phyloP scores from a whole-genome alignment of 2,113 vertebrate genomes.

The Propithecus coquereli region DNA sequence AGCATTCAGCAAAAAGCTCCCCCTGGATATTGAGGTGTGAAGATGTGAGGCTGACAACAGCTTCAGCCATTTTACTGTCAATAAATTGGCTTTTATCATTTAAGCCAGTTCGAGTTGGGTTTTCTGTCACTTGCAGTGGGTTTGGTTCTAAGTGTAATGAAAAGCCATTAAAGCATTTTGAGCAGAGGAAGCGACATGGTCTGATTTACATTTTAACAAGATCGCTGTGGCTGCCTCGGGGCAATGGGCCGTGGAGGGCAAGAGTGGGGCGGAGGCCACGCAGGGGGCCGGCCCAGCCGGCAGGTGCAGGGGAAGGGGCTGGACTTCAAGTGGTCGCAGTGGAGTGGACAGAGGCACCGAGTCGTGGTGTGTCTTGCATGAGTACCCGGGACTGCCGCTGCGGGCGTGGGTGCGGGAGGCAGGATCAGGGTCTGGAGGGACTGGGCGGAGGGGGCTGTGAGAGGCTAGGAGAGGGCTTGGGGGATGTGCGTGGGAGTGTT shows the following conservation, averaged over 20 bases:
- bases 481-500: rapidly evolving
- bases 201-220: not conserved
- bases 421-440: rapidly evolving
- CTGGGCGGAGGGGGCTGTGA: not conserved
- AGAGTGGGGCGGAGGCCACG: not conserved
- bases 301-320: not conserved
- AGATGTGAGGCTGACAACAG: not conserved
- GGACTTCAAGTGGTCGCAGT: not conserved
- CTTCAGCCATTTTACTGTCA: not conserved
- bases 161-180: slow-evolving; percentile 28
- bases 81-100: slow-evolving; percentile 28
- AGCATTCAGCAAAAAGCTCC: not conserved
- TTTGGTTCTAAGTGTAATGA: slow-evolving; percentile 35
- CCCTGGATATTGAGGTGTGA: not conserved
- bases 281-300: not conserved
- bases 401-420: not conserved
- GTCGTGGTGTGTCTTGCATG: not conserved
- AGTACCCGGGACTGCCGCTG: not conserved
- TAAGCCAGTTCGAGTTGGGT: not conserved
- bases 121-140: slow-evolving; percentile 30
- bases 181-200: not conserved
- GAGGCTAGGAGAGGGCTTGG: not conserved
- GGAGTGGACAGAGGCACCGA: not conserved
- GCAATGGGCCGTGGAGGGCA: not conserved
- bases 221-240: not conserved